Evolutionary conservation across 2,113 vertebrate genomes (phyloP).

Genomic region (Passer montanus): DNA sequence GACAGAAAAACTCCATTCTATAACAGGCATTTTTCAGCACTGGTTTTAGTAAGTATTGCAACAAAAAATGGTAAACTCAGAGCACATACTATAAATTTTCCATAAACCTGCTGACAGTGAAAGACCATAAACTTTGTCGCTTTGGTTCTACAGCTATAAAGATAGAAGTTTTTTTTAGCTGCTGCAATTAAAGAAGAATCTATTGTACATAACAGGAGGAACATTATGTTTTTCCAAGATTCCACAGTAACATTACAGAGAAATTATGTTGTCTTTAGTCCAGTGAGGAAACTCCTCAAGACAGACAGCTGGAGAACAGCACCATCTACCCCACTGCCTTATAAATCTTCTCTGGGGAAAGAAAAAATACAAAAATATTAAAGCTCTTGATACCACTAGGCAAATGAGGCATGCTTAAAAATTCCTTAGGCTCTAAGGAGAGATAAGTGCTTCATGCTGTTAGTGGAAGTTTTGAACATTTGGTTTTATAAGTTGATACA

Average conservation of each 20-base stretch:
- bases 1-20: neutral
- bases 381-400: neutral
- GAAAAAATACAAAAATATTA: neutral
- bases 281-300: conserved; percentile 58
- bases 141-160: conserved; percentile 61
- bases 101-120: conserved; percentile 48
- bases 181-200: conserved; percentile 67
- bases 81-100: conserved; percentile 45
- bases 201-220: conserved; percentile 57
- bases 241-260: conserved; percentile 64
- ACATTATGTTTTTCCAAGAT: conserved; percentile 70
- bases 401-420: neutral
- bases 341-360: neutral
- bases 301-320: conserved; percentile 59
- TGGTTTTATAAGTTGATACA: neutral
- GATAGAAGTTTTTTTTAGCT: conserved; percentile 66
- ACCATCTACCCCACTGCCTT: conserved; percentile 50
- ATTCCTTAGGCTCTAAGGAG: neutral
- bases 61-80: conserved; percentile 13
- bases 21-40: neutral
- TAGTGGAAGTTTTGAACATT: neutral
- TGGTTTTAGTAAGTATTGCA: neutral
- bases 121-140: conserved; percentile 44
- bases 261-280: conserved; percentile 44
- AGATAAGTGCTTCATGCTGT: neutral